Base-by-base conservation (phyloP, 2,797 vertebrate genomes). In the Limosa lapponica region DNA sequence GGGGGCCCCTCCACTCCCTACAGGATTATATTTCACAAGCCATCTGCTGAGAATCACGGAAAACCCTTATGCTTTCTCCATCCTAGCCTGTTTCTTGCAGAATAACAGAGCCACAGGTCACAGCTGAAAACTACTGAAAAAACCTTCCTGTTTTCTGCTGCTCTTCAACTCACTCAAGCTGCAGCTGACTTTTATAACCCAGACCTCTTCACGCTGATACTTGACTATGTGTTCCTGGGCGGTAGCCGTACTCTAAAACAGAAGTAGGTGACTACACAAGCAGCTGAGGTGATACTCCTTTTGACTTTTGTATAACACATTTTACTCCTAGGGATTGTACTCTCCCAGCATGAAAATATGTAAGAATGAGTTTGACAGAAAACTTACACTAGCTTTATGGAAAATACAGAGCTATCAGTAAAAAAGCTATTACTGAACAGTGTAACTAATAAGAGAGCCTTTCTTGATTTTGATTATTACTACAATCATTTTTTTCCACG, bases 1-100 rank as follows among this genome's bases (percentile, higher is more conserved):
- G n/a, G 84, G n/a, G 87, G n/a, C 23, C 79, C 36, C 20, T 73
- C 20, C 59, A 9, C 41, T 77, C 48, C 36, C 23, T 67, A 16
- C 17, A 67, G 65, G 37, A 91, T 95, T 94, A 22, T 59, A 83
- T 96, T 96, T 95, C 91, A 91, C 52, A 74, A 85, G 69, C 69
- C 87, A 95, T 93, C 85, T 96, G 69, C 61, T 55, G 30, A 86
- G 48, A 89, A 80, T 81, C 69, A 88, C 73, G 54, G 43, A 70
- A 91, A 93, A 74, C 11, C 13, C 43, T 92, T 67, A 51, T 48
- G 44, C 25, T 87, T 95, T 72, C 52, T 61, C 71, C 2, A 3
- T 37, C 57, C 18, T 22, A 81, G 49, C 10, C 61, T 90, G 70
- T 32, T 32, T 54, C 22, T 91, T 61, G 30, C n/a, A 94, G n/a